These are phyloP conservation scores for Neoascia interrupta DNA, from an alignment of 2,888 invertebrate species.

Conservation along the genomic window DNA sequence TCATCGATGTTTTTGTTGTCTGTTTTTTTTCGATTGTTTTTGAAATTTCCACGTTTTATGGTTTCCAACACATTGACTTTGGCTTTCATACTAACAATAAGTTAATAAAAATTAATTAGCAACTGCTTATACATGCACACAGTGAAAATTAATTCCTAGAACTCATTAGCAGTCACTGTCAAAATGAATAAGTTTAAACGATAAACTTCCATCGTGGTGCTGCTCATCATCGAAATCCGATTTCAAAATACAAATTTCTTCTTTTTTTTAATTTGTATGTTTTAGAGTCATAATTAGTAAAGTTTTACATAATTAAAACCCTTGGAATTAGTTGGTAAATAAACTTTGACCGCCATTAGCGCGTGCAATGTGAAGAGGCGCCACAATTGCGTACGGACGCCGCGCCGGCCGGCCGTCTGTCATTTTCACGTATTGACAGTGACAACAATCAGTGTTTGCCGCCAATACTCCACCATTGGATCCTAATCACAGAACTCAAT, in stretches of 20 bases:
- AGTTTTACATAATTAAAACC: slow-evolving; percentile 35
- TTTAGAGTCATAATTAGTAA: slow-evolving; percentile 25
- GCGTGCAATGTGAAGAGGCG: slow-evolving; percentile 59
- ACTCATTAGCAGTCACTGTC: slow-evolving; percentile 48
- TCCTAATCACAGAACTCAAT: slow-evolving; percentile 39
- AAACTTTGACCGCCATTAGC: slow-evolving; percentile 53
- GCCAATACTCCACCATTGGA: slow-evolving; percentile 26
- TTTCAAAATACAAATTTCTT: slow-evolving; percentile 7
- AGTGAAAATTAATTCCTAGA: slow-evolving; percentile 30
- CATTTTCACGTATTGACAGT: slow-evolving; percentile 24
- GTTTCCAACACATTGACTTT: background rate
- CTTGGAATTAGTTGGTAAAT: slow-evolving; percentile 36
- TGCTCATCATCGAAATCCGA: no score
- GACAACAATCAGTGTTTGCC: slow-evolving; percentile 46
- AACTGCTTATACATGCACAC: slow-evolving; percentile 9
- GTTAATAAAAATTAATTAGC: slow-evolving; percentile 40
- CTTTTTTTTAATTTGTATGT: background rate
- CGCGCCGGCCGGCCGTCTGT: background rate
- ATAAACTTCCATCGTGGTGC: no score
- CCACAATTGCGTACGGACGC: slow-evolving; percentile 57
- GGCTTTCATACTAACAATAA: background rate
- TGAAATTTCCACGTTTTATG: slow-evolving; percentile 25
- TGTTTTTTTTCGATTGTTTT: background rate
- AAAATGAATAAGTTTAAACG: background rate
- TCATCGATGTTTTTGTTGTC: background rate